phyloP scores from a whole-genome alignment of 2,888 invertebrate genomes.

The Ophion costatus region DNA sequence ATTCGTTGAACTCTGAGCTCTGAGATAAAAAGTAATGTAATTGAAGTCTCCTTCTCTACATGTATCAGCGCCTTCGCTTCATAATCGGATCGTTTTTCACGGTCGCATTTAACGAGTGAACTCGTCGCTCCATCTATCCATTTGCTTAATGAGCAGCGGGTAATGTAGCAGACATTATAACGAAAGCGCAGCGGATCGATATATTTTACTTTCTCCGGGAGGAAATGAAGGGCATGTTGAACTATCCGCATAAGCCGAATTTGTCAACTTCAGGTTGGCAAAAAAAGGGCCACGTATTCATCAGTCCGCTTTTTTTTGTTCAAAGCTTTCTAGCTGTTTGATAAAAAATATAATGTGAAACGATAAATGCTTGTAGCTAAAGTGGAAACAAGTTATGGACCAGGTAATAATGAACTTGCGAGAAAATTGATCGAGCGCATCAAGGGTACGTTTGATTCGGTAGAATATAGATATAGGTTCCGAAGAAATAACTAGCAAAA shows the following conservation, averaged over 20 bases:
- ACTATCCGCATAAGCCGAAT: too few species aligned
- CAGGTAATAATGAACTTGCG: too few species aligned
- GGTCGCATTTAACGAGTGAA: not conserved
- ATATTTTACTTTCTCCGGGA: not conserved
- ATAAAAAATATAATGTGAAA: not conserved
- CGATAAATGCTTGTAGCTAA: not conserved
- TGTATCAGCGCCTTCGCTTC: not conserved
- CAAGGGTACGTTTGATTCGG: not conserved
- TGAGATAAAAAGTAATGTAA: not conserved
- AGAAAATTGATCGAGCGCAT: not conserved
- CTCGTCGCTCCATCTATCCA: slow-evolving; percentile 2
- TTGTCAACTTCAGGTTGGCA: not conserved
- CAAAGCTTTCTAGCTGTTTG: not conserved
- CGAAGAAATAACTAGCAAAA: not conserved
- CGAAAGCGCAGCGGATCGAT: slow-evolving; percentile 14
- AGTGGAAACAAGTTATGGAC: not conserved
- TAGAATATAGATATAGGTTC: not conserved
- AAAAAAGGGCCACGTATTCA: not conserved
- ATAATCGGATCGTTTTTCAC: slow-evolving; percentile 5
- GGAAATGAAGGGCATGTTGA: not conserved
- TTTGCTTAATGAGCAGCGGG: slow-evolving; percentile 8
- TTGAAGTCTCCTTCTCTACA: not conserved
- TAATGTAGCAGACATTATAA: slow-evolving; percentile 11
- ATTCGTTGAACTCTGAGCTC: not conserved
- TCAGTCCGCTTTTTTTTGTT: not conserved